phyloP scores from a whole-genome alignment of 1,140 invertebrate genomes.

The Lethrus apterus region DNA sequence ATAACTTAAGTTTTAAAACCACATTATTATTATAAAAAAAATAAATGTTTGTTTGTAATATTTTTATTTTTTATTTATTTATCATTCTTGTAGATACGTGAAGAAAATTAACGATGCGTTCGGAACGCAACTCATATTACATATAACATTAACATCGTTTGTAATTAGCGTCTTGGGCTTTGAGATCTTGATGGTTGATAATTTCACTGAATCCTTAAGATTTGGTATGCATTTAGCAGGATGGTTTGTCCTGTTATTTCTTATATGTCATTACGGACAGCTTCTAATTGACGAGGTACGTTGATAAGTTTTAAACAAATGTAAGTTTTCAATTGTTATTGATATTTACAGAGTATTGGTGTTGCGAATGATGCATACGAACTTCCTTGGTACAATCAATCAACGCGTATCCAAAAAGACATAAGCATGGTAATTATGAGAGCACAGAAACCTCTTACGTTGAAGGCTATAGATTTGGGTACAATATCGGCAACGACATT shows the following conservation, averaged over 20 bases:
- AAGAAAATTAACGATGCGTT: constrained; percentile 26
- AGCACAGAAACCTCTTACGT: constrained; percentile 27
- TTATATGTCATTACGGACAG: constrained; percentile 30
- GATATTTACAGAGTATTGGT: constrained; percentile 28
- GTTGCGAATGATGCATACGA: constrained; percentile 25
- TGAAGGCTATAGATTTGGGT: constrained; percentile 28
- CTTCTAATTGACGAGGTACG: constrained; percentile 29
- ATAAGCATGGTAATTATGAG: constrained; percentile 27
- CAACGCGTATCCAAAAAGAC: constrained; percentile 21
- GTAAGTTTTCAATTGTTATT: neutral
- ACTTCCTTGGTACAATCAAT: constrained; percentile 23
- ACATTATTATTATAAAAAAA: too few relatives aligned
- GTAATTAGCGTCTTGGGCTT: constrained; percentile 32
- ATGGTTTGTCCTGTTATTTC: constrained; percentile 28
- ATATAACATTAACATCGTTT: constrained; percentile 30
- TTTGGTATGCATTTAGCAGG: constrained; percentile 30
- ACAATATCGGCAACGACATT: constrained; percentile 28
- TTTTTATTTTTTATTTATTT: too few relatives aligned
- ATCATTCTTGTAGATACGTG: constrained; percentile 27
- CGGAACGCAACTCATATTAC: constrained; percentile 29
- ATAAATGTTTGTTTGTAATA: too few relatives aligned
- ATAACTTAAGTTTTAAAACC: too few relatives aligned
- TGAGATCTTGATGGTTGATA: constrained; percentile 30
- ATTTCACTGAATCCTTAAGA: constrained; percentile 28
- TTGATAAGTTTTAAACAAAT: neutral